Percentiles rank a stretch among this genome's conserved stretches.
phyloP scores from a whole-genome alignment of 2,797 vertebrate species.

The Crax fasciolata region DNA sequence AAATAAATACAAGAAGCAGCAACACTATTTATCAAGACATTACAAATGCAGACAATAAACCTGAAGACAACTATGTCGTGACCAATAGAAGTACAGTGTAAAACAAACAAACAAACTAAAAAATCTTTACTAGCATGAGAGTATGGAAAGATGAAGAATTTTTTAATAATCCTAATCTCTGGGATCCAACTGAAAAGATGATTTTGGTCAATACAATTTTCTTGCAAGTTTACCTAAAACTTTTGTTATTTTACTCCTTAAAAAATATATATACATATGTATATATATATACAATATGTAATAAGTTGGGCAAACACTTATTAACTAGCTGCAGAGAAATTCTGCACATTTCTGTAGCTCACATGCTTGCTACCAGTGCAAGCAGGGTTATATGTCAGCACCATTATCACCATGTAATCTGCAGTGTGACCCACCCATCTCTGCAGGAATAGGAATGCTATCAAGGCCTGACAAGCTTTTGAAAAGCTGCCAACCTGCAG shows the following conservation, averaged over 20 bases:
- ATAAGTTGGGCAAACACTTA: slow-evolving; percentile 3
- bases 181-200: background rate
- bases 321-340: background rate
- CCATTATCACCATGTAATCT: slow-evolving; percentile 46
- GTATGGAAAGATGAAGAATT: background rate
- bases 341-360: background rate
- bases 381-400: background rate
- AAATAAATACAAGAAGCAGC: background rate
- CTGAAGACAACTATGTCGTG: background rate
- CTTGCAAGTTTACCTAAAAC: background rate
- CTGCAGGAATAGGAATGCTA: slow-evolving; percentile 57
- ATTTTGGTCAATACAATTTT: background rate
- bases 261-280: background rate
- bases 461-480: slow-evolving; percentile 69
- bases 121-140: background rate
- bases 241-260: background rate
- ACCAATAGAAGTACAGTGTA: background rate
- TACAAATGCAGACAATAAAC: background rate
- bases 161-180: background rate
- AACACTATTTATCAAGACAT: background rate
- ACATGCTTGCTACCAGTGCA: background rate
- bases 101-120: background rate
- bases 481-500: slow-evolving; percentile 72
- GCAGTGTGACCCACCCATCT: background rate
- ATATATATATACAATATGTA: background rate